These are phyloP conservation scores for Dreissena polymorpha DNA, from an alignment of 1,140 invertebrate genomes.

Conservation along the genomic window DNA sequence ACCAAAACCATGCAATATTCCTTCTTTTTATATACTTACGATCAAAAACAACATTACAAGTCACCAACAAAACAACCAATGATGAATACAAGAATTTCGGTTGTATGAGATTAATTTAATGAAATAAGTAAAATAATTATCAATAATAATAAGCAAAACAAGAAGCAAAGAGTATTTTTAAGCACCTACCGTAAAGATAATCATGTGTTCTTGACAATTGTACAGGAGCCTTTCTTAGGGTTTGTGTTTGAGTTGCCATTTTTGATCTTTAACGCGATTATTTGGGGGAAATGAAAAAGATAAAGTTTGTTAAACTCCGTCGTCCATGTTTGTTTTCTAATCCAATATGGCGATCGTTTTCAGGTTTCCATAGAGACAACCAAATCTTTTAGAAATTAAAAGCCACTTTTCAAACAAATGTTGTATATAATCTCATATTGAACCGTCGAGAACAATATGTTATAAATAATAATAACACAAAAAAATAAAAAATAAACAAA, in stretches of 20 bases:
- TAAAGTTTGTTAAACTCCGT: neutral
- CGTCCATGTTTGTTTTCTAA: slow-evolving; percentile 38
- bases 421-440: neutral
- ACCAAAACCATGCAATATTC: too few species aligned
- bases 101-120: too few species aligned
- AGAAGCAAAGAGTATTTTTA: neutral
- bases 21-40: too few species aligned
- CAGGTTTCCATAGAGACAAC: slow-evolving; percentile 35
- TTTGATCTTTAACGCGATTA: slow-evolving; percentile 29
- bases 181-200: slow-evolving; percentile 77
- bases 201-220: slow-evolving; percentile 74
- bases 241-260: slow-evolving; percentile 78
- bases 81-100: too few species aligned
- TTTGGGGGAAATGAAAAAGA: neutral
- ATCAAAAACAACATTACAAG: too few species aligned
- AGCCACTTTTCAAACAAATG: neutral
- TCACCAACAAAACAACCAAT: too few species aligned
- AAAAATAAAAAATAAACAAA: neutral
- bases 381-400: neutral
- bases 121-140: too few species aligned
- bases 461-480: neutral
- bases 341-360: slow-evolving; percentile 48
- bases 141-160: too few species aligned
- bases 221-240: slow-evolving; percentile 62
- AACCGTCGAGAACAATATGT: neutral